Conservation (phyloP, 2,797 vertebrate species). For the Cynodonichthys magdalenae region DNA sequence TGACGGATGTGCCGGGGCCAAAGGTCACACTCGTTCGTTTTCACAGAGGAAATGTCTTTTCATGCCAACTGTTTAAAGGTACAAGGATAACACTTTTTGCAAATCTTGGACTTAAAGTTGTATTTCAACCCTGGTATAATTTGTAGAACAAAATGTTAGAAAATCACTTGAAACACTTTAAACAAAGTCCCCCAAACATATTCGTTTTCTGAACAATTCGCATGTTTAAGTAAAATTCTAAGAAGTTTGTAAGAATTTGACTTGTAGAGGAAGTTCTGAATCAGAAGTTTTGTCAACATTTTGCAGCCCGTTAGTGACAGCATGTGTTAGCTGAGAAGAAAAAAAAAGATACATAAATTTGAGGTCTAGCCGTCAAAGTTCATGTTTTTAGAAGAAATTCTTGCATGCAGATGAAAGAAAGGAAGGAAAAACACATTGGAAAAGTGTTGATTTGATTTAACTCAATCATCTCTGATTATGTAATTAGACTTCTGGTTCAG, state of each 20-base stretch:
- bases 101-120: constrained; percentile 22
- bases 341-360: constrained; percentile 14
- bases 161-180: not conserved
- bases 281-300: not conserved
- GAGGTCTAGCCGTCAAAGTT: constrained; percentile 36
- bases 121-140: constrained; percentile 4
- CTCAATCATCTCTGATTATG: constrained; percentile 71
- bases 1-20: constrained; percentile 81
- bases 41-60: constrained; percentile 83
- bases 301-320: constrained; percentile 1
- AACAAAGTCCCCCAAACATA: not conserved
- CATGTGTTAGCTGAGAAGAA: constrained; percentile 24
- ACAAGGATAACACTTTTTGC: constrained; percentile 24
- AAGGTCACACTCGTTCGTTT: constrained; percentile 82
- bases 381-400: constrained; percentile 55
- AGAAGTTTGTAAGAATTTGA: too few species aligned
- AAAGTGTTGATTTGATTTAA: constrained; percentile 61
- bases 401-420: constrained; percentile 72
- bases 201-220: not conserved
- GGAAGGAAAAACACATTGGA: constrained; percentile 20
- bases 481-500: constrained; percentile 61
- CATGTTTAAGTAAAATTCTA: not conserved
- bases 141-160: not conserved
- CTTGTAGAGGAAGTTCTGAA: not conserved
- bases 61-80: constrained; percentile 73